These are phyloP conservation scores for Smittia aterrima DNA, from an alignment of 2,888 invertebrate genomes.

Conservation along the genomic window DNA sequence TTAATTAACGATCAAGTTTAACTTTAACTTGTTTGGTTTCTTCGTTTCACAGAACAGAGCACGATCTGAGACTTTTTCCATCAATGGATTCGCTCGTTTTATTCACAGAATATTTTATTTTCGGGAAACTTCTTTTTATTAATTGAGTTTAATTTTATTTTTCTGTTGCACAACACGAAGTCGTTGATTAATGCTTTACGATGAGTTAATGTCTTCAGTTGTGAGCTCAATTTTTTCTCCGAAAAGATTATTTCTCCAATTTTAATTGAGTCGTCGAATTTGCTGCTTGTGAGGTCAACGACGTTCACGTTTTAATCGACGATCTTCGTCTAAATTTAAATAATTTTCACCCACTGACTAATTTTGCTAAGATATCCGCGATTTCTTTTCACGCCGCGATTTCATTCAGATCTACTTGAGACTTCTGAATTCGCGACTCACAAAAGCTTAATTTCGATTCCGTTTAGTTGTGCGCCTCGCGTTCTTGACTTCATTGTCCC, in stretches of 20 bases:
- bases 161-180: not conserved
- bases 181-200: not conserved
- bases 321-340: not conserved
- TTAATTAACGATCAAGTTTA: not conserved
- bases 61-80: not conserved
- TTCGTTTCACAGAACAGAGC: not conserved
- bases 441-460: not conserved
- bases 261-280: too few species aligned
- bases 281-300: too few species aligned
- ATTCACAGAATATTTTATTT: too few species aligned
- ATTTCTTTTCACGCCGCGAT: not conserved
- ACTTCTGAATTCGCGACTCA: not conserved
- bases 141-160: not conserved
- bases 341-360: slow-evolving; percentile 5
- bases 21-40: not conserved
- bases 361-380: not conserved
- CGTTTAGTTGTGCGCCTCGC: not conserved
- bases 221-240: too few species aligned
- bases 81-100: not conserved
- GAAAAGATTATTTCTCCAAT: too few species aligned
- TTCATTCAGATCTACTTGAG: not conserved
- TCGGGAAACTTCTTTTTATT: not conserved
- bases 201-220: too few species aligned
- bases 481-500: not conserved
- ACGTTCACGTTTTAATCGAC: too few species aligned